These are phyloP conservation scores for Neosilurus hyrtlii DNA, from an alignment of 2,797 vertebrate genomes.

Conservation along the genomic window DNA sequence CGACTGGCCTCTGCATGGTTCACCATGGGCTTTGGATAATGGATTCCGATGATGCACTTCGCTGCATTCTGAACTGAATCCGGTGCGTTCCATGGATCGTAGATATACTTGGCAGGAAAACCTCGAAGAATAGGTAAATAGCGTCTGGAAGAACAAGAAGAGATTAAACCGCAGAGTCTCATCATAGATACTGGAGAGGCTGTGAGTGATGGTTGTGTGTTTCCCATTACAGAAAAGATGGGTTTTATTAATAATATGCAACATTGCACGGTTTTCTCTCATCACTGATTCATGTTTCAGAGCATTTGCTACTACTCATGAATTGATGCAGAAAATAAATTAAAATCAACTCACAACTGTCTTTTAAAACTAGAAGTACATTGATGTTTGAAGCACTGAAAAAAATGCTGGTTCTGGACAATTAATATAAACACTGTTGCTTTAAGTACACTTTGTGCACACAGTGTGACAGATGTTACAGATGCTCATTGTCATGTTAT, in stretches of 20 bases:
- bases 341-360: conserved; percentile 2
- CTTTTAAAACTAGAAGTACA: conserved; percentile 18
- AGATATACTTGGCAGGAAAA: conserved; percentile 64
- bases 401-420: conserved; percentile 9
- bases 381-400: not conserved
- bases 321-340: conserved; percentile 8
- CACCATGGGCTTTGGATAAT: conserved; percentile 63
- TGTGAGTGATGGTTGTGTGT: conserved; percentile 10
- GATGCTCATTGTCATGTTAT: conserved; percentile 19
- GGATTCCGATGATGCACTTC: conserved; percentile 60
- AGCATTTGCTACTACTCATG: conserved; percentile 1
- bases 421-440: conserved; percentile 18
- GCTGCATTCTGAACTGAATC: conserved; percentile 57
- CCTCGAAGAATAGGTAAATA: conserved; percentile 62
- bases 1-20: conserved; percentile 63
- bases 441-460: conserved; percentile 35
- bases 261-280: not conserved
- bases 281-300: not conserved
- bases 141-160: conserved; percentile 59
- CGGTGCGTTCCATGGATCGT: conserved; percentile 63
- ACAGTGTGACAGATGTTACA: conserved; percentile 15
- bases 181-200: conserved; percentile 48
- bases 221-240: conserved; percentile 14
- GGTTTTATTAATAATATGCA: not conserved
- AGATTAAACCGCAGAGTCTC: conserved; percentile 57